phyloP scores from a whole-genome alignment of 2,797 vertebrate genomes.

The Pitangus sulphuratus region DNA sequence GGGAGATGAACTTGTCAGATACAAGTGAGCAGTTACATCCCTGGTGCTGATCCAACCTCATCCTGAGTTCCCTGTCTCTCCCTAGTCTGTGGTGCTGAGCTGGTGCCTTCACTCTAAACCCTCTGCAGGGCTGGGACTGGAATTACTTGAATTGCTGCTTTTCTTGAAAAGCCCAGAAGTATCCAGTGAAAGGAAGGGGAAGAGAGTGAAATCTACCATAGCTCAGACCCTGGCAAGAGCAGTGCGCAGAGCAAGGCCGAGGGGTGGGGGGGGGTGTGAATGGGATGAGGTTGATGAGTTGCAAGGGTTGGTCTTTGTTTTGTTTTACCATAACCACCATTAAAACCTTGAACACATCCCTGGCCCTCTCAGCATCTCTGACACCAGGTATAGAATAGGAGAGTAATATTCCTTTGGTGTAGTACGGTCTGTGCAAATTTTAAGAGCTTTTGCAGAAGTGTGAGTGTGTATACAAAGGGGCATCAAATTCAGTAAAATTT shows the following conservation, averaged over 20 bases:
- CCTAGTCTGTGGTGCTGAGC: too few species aligned
- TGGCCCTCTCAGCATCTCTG: not conserved
- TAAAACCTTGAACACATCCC: not conserved
- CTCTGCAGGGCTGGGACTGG: not conserved
- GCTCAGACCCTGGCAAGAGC: not conserved
- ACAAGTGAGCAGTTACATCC: not conserved
- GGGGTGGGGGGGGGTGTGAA: not conserved
- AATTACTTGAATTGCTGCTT: not conserved
- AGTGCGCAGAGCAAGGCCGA: too few species aligned
- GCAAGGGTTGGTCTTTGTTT: fast-evolving
- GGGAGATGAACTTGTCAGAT: not conserved
- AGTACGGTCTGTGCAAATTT: not conserved
- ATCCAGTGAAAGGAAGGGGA: not conserved
- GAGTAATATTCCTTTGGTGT: not conserved
- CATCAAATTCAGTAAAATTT: not conserved
- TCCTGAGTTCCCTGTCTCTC: too few species aligned
- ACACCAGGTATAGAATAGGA: not conserved
- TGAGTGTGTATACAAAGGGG: not conserved
- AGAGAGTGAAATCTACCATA: not conserved
- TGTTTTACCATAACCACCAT: fast-evolving
- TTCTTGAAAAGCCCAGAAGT: not conserved
- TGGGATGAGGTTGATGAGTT: not conserved
- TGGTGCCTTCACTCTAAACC: not conserved
- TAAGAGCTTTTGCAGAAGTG: not conserved
- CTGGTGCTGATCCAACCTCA: not conserved